Evolutionary conservation across 2,113 vertebrate species (phyloP), one percentile per base, ranked within the genome.

Genomic region (Mus pahari): DNA sequence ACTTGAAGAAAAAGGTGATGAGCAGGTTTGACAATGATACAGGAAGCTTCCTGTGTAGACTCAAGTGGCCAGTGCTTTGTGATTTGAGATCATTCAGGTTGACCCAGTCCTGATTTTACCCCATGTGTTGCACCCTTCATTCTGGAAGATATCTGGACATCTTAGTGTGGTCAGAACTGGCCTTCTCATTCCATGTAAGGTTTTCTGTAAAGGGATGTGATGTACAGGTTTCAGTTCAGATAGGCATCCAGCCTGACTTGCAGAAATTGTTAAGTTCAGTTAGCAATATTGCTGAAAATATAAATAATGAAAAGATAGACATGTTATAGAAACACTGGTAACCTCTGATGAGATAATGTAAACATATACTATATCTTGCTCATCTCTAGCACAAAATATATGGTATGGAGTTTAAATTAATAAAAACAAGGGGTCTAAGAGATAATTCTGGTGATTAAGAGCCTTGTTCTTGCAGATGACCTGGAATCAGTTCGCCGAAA

Each of bases 301-400:
- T 74, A n/a, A 79, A 33, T 36, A 60, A 74, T 9, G 70, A 58
- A 26, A n/a, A 55, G 3, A 64, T 64, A 42, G 28, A 90, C 39
- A 22, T 36, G 1, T 7, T 50, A 16, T 10, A 73, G 7, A 53
- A 19, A 45, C 36, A 60, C 22, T 48, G 13, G 42, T 36, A 45
- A 11, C 1, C 3, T 48, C 39, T 73, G 2, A 58, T 5, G 14
- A 62, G 0, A 22, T 31, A 16, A 0, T 50, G 0, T 53, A 50
- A 60, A 1, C 2, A 7, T 24, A 2, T 17, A 8, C 1, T 6
- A 28, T 36, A 42, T 79, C 28, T 36, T 48, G 9, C 5, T 53
- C 1, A 8, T 81, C 7, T 74, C 58, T 75, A 7, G 33, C 73
- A 78, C 1, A 78, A 79, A 33, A 60, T 89, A 13, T 31, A 42